Evolutionary conservation across 2,113 vertebrate species (phyloP), one percentile per base, ranked within the genome.

Genomic region (Turnix velox): DNA sequence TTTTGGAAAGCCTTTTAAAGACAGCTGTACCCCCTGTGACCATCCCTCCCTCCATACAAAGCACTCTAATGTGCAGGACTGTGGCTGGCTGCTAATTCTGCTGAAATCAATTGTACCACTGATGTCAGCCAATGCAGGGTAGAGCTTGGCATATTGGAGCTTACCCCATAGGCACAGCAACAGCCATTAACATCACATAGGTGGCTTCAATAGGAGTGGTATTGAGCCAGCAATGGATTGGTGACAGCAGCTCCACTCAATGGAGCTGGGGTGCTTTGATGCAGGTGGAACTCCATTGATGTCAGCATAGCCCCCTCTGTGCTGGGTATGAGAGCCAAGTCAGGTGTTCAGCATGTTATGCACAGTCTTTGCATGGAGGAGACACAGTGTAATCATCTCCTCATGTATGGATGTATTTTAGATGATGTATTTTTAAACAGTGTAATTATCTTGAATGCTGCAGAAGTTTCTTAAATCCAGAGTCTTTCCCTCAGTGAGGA

Each of bases 21-120:
- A 9, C 65, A 66, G 55, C 85, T 71, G 55, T 17, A 55, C 30
- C 68, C 78, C 33, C 72, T 40, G 59, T 77, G 88, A 63, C 43
- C 7, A 2, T 51, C 81, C 39, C 39, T 76, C 58, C 79, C 51
- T 88, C 4, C 1, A 1, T 15, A 22, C 7, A 62, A 71, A 81
- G 57, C 40, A 3, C 81, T 74, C 30, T 45, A 31, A 31, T 24
- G 33, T 40, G 52, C 43, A 17, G 39, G n/a, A 14, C 76, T 33
- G 28, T 7, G 51, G 33, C 62, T 90, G 43, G 62, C 79, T 90
- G 45, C 71, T 85, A 7, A 66, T 88, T 33, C 51, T 54, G 2
- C 82, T 61, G 84, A 61, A 73, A 88, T 96, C 96, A 42, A 39
- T 95, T 80, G 80, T 35, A 35, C 68, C 72, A 17, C 54, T 95